Base-by-base conservation (phyloP, 1,140 invertebrate genomes). In the Bombus consobrinus region DNA sequence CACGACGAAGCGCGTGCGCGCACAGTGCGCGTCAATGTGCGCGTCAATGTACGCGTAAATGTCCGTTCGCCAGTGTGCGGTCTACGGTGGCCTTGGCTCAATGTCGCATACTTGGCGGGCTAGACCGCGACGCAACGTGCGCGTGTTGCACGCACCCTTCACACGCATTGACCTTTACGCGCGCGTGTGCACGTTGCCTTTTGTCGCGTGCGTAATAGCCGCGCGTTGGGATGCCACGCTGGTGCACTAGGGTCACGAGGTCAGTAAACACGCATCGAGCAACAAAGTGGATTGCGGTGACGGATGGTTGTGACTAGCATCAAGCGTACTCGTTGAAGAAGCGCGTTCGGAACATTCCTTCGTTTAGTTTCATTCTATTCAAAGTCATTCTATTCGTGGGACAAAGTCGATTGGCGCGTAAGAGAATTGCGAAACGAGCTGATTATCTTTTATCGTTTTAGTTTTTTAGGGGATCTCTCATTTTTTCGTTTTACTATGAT, bases 21-120 rank as follows among this genome's bases (percentile, higher is more conserved):
- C 37, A n/a, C 62, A 43, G 41, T 32, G 22, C 39, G n/a, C 34
- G 57, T 68, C 13, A 59, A 66, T 18, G 57, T 68, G 77, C 39
- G 57, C 34, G 57, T 68, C 13, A 59, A 66, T 18, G 57, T 68
- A 73, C 39, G 57, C 28, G 57, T 66, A 80, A 80, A 53, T 53
- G 69, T 76, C 34, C 72, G 76, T 80, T 87, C 77, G 69, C 80
- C 78, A 53, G 83, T 69, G 86, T 73, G 88, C 77, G 57, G 87
- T 88, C 88, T 75, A 75, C 80, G 34, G 76, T 88, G 89, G 81
- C 89, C 88, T 90, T 90, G 89, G 83, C 80, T 90, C 89, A 90
- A 90, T 90, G 86, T 90, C 89, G 83, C 89, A 72, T 88, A 87
- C 59, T 62, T 62, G 28, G 28, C 28, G 59, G 53, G 62, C 82